Conservation (phyloP, 2,797 vertebrate genomes). For the Gila robusta region DNA sequence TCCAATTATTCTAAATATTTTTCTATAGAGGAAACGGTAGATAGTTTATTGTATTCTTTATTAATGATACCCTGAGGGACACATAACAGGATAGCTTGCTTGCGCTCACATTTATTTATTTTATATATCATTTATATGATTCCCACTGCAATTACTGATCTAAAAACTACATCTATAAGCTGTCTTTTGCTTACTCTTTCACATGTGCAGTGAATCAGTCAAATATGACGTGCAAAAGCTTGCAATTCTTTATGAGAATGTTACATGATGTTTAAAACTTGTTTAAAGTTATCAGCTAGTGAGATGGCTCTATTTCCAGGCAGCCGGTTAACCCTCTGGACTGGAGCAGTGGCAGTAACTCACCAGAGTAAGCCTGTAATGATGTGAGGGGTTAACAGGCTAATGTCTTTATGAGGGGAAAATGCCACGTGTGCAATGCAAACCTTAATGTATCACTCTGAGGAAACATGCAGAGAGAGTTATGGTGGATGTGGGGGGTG, state of each 20-base stretch:
- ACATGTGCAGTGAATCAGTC: neutral
- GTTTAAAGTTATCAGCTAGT: slow-evolving; percentile 36
- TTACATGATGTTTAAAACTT: slow-evolving; percentile 17
- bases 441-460: slow-evolving; percentile 43
- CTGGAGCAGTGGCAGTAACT: slow-evolving; percentile 23
- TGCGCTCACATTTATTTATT: neutral
- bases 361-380: slow-evolving; percentile 23
- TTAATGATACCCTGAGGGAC: slow-evolving; percentile 33
- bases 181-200: slow-evolving; percentile 1
- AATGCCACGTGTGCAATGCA: slow-evolving; percentile 50
- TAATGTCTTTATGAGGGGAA: slow-evolving; percentile 47
- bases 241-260: neutral
- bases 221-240: neutral
- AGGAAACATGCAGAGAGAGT: slow-evolving; percentile 53
- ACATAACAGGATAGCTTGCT: slow-evolving; percentile 1
- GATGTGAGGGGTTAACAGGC: slow-evolving; percentile 46
- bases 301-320: neutral
- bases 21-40: slow-evolving; percentile 34
- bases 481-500: slow-evolving; percentile 30
- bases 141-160: slow-evolving; percentile 26
- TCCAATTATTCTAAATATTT: neutral
- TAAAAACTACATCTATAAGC: slow-evolving; percentile 19
- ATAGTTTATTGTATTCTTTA: slow-evolving; percentile 11
- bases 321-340: slow-evolving; percentile 33
- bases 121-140: neutral